Percentiles rank a stretch among this genome's conserved stretches.
Conservation (phyloP, 2,888 invertebrate species). For the Melieria omissa region DNA sequence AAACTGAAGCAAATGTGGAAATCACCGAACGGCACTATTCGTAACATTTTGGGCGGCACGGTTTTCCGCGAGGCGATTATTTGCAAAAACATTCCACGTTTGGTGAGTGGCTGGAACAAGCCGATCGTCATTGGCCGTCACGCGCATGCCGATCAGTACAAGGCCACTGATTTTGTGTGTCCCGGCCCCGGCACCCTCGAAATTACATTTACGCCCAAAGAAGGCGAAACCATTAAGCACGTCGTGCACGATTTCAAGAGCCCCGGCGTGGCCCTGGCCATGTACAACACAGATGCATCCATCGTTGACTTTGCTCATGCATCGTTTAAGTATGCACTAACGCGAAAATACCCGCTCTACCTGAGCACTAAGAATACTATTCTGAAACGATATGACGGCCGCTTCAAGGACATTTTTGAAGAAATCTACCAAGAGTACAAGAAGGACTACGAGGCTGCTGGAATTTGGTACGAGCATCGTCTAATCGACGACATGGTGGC, state of each 20-base stretch:
- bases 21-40: constrained; percentile 88
- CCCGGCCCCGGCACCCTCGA: constrained; percentile 90
- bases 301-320: constrained; percentile 94
- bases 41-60: constrained; percentile 83
- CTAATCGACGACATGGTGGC: constrained; percentile 99
- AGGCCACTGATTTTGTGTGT: constrained; percentile 96
- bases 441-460: constrained; percentile 81
- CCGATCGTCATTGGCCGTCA: constrained; percentile 99
- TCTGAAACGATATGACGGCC: constrained; percentile 94
- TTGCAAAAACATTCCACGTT: constrained; percentile 92
- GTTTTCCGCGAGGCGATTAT: constrained; percentile 88
- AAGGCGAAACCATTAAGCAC: constrained; percentile 73
- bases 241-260: constrained; percentile 87
- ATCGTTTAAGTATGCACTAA: constrained; percentile 90
- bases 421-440: constrained; percentile 93
- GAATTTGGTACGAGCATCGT: constrained; percentile 98
- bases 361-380: constrained; percentile 98
- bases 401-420: constrained; percentile 97
- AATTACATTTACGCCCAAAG: constrained; percentile 79
- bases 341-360: constrained; percentile 87
- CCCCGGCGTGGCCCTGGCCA: constrained; percentile 91
- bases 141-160: constrained; percentile 97
- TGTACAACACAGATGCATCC: constrained; percentile 97
- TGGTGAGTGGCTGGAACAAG: constrained; percentile 94
- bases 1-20: constrained; percentile 92